Evolutionary conservation across 1,140 invertebrate genomes (phyloP).

Genomic region (Anthonomus grandis): DNA sequence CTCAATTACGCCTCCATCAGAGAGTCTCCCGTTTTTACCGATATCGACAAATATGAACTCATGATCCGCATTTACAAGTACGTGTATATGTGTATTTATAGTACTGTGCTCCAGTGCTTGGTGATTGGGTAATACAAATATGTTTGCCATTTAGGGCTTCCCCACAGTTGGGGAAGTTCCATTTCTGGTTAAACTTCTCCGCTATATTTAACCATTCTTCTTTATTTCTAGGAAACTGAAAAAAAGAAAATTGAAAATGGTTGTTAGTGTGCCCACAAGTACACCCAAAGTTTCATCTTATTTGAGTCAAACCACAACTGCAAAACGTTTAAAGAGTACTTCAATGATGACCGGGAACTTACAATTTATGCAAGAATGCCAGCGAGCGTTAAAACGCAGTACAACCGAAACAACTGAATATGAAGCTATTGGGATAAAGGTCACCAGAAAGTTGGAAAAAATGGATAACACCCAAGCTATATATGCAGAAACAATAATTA

Average conservation of each 20-base stretch:
- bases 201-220: constrained; percentile 10
- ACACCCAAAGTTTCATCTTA: no score
- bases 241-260: neutral
- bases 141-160: constrained; percentile 6
- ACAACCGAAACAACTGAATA: no score
- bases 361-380: neutral
- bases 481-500: neutral
- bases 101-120: neutral
- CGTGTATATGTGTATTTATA: constrained; percentile 10
- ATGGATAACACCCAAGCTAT: constrained; percentile 2
- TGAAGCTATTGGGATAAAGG: no score
- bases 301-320: no score
- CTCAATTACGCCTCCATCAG: constrained; percentile 3
- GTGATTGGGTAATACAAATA: no score
- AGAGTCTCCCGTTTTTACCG: constrained; percentile 11
- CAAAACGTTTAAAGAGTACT: neutral
- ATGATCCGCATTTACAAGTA: constrained; percentile 1
- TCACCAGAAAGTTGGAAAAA: constrained; percentile 1
- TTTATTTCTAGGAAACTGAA: constrained; percentile 11
- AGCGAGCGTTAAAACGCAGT: neutral
- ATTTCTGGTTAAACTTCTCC: no score
- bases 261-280: no score
- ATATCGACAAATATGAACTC: no score
- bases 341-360: no score
- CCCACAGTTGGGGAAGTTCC: constrained; percentile 9